phyloP scores from a whole-genome alignment of 2,888 invertebrate genomes.

The Acheta domesticus region DNA sequence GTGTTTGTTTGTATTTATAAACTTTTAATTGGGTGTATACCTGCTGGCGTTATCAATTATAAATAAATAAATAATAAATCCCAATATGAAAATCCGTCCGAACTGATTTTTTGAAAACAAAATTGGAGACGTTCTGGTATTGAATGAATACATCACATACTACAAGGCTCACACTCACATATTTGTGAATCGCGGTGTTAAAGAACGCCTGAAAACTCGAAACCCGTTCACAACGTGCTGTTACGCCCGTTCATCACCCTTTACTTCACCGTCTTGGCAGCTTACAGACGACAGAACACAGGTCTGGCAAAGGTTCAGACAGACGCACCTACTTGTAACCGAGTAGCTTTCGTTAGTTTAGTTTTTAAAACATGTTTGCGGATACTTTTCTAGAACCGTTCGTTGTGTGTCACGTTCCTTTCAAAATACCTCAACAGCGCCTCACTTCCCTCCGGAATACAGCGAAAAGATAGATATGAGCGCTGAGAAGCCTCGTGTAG shows the following conservation, averaged over 20 bases:
- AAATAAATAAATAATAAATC: too few relatives aligned
- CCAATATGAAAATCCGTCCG: too few relatives aligned
- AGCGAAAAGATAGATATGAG: background rate
- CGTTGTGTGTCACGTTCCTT: background rate
- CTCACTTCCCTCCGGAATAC: background rate
- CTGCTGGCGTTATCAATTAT: too few relatives aligned
- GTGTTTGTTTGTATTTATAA: too few relatives aligned
- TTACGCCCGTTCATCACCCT: background rate
- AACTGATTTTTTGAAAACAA: too few relatives aligned
- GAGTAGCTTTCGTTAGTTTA: constrained; percentile 7
- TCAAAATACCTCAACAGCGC: constrained; percentile 1
- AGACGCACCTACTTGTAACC: background rate
- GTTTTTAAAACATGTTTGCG: constrained; percentile 3
- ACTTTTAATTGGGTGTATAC: too few relatives aligned
- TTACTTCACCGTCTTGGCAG: background rate
- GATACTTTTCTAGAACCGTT: background rate
- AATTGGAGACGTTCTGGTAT: too few relatives aligned
- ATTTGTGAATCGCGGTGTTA: too few relatives aligned
- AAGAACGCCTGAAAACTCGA: too few relatives aligned
- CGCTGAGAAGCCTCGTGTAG: constrained; percentile 4
- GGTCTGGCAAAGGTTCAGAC: background rate
- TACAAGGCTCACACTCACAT: too few relatives aligned
- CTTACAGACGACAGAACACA: background rate
- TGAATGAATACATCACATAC: too few relatives aligned
- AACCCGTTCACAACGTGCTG: background rate